phyloP scores from a whole-genome alignment of 1,140 invertebrate species.

The Aphidius ervi region DNA sequence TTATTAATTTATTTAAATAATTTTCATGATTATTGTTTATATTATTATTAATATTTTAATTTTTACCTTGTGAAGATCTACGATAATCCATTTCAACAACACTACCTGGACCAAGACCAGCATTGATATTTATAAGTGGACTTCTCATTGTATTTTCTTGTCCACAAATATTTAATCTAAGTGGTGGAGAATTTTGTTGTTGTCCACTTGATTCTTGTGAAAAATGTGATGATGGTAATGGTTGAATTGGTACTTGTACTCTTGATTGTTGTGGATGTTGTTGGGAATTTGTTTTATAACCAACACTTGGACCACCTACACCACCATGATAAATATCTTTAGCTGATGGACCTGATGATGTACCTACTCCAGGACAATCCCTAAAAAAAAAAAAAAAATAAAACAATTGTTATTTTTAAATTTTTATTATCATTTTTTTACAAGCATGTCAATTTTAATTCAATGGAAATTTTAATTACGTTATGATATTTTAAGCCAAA shows the following conservation, averaged over 20 bases:
- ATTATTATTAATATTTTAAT: constrained; percentile 9
- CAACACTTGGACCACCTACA: constrained; percentile 42
- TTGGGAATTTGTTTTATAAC: constrained; percentile 43
- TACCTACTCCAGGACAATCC: constrained; percentile 47
- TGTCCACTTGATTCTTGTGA: constrained; percentile 41
- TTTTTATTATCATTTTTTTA: not conserved
- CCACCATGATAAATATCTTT: constrained; percentile 48
- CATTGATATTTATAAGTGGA: constrained; percentile 46
- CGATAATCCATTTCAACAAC: constrained; percentile 48
- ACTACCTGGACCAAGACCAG: constrained; percentile 39
- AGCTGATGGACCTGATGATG: constrained; percentile 43
- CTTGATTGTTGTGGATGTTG: constrained; percentile 43
- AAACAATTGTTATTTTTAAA: not conserved
- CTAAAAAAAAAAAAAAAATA: constrained; percentile 28
- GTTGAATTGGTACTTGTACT: constrained; percentile 24
- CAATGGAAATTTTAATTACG: no score
- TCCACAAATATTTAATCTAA: constrained; percentile 52
- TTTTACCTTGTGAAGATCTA: constrained; percentile 42
- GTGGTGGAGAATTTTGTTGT: constrained; percentile 45
- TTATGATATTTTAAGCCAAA: no score
- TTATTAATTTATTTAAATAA: not conserved
- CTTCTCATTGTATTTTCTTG: constrained; percentile 51
- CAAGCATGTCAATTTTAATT: no score
- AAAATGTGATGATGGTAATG: constrained; percentile 36
- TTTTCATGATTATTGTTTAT: constrained; percentile 1